Base-by-base conservation (phyloP, 2,797 vertebrate genomes). In the Catostomus latipinnis region DNA sequence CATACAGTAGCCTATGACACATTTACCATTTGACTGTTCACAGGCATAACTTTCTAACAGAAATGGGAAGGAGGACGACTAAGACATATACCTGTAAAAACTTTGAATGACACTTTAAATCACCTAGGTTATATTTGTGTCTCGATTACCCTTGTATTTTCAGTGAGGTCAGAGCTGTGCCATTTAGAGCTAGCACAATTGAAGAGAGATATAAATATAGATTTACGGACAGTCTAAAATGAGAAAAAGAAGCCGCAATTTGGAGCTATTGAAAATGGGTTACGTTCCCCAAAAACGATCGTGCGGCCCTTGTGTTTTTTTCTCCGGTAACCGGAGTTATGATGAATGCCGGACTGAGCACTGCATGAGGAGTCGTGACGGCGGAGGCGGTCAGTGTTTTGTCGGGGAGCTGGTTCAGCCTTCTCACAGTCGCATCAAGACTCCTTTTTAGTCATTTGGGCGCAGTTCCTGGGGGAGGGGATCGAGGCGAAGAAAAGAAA, bases 391-490 rank as follows among this genome's bases (percentile, higher is more conserved):
- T 18, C 52, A 45, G 77, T 22, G 11, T 48, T n/a, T 16, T 46
- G 67, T 12, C 34, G 13, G 34, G 22, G 58, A 46, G 84, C 69
- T 56, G 10, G 6, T 57, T 54, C 43, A 13, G 13, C 46, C 11
- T 12, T 18, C 22, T 13, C 14, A 13, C 22, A 58, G 58, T 58
- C 45, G 3, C 80, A 50, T 71, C 16, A 56, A 57, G 18, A 13
- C 73, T 80, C 70, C 70, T 58, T 74, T 68, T 46, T 43, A 49
- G 8, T 8, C 68, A 0, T 75, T 43, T 83, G 68, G 46, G 48
- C 69, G 68, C 88, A 86, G 81, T 88, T 86, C 62, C 82, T 87
- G 88, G 86, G 67, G 77, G 66, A 76, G 53, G 70, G 86, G 72
- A 63, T 70, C 9, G 71, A 62, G 73, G 57, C 66, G 18, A 65